Base-by-base conservation (phyloP, 1,140 invertebrate genomes). In the Nixonia krombeini region DNA sequence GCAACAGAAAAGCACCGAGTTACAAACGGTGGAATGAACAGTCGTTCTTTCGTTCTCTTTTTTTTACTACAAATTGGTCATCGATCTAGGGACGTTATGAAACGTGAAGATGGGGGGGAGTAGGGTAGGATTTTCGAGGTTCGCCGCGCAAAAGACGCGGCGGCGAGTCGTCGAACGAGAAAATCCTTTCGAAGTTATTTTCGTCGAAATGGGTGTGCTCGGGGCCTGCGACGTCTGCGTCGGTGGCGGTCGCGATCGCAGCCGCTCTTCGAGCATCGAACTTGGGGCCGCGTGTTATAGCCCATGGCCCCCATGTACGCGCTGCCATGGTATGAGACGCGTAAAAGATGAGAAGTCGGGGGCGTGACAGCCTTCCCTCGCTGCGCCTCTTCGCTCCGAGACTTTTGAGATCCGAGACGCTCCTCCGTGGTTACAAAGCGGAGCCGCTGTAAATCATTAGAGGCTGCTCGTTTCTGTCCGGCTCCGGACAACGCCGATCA, bases 381-480 rank as follows among this genome's bases (percentile, higher is more conserved):
- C 63, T 25, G 1, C 35, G 52, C 18, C 51, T 33, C 51, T 33
- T 42, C 21, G 17, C 55, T 33, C 33, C 41, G 40, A 45, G 52
- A 44, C 52, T 45, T 37, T 44, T 25, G 33, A 45, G 41, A 45
- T 56, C 45, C 31, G 41, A 51, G 47, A 12, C 29, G 9, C 47
- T 40, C 47, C 33, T 35, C 7, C n/a, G 12, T 31, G 51, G 58
- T 63, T 61, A 73, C 65, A 73, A 73, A 70, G 69, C 56, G 42
- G 61, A 64, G 59, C 61, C 67, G 67, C 70, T 72, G 65, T 75
- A 78, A 79, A 79, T 79, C 74, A 78, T 78, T 75, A 77, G 71
- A 66, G 69, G 44, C 12, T 21, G 37, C 35, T 50, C 25, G 42
- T 53, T 33, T 16, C 12, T 28, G 37, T 33, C 28, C 40, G 41